These are phyloP conservation scores for Idaea aversata DNA, from an alignment of 2,888 invertebrate species.

Conservation along the genomic window DNA sequence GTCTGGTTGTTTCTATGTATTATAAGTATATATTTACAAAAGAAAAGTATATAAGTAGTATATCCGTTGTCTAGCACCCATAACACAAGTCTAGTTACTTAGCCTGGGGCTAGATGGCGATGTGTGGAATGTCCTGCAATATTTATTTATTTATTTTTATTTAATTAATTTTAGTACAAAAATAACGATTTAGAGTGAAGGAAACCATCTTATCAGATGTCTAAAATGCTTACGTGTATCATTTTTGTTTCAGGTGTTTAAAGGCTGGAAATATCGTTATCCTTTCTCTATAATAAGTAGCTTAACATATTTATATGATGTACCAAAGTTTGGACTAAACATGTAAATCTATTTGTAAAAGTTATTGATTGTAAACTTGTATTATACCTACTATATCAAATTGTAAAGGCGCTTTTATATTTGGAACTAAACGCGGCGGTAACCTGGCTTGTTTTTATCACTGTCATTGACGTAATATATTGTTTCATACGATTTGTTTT, in stretches of 20 bases:
- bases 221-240: background rate
- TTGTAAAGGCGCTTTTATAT: background rate
- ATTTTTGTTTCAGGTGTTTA: conserved; percentile 35
- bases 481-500: no score
- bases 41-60: no score
- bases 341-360: conserved; percentile 31
- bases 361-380: background rate
- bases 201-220: no score
- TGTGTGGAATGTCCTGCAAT: no score
- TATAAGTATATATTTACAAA: no score
- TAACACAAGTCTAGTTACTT: no score
- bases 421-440: background rate
- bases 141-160: no score
- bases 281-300: conserved; percentile 33
- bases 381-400: background rate
- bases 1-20: no score
- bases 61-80: no score
- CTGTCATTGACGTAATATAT: background rate
- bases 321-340: conserved; percentile 56
- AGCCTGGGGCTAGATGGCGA: no score
- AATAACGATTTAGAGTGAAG: no score
- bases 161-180: no score
- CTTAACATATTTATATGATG: conserved; percentile 34
- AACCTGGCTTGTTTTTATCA: background rate
- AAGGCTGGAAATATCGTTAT: conserved; percentile 33